Conservation (phyloP, 2,797 vertebrate species). For the Chaetodon trifasciatus region DNA sequence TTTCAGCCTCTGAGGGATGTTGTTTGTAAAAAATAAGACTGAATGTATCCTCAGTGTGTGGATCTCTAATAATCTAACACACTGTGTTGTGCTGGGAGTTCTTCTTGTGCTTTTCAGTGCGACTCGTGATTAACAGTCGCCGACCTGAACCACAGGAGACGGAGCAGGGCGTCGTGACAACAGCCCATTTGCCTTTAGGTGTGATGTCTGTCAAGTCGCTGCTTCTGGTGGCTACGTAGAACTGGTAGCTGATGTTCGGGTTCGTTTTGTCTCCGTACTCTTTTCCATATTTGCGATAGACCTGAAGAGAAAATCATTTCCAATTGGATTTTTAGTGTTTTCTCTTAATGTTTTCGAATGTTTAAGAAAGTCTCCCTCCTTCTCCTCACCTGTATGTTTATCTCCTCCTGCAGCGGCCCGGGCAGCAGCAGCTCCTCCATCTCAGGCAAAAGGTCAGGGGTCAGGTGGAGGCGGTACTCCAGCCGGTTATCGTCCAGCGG, state of each 20-base stretch:
- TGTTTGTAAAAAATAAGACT: not conserved
- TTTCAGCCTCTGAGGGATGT: not conserved
- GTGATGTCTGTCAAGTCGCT: constrained; percentile 47
- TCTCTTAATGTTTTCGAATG: not conserved
- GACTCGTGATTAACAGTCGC: constrained; percentile 19
- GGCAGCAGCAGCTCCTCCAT: constrained; percentile 88
- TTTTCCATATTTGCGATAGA: constrained; percentile 92
- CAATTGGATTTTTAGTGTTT: too few species aligned
- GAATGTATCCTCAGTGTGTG: constrained; percentile 7
- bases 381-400: constrained; percentile 90
- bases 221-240: constrained; percentile 77
- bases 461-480: constrained; percentile 89
- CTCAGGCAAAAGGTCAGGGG: constrained; percentile 87
- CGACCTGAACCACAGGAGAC: constrained; percentile 94
- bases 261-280: constrained; percentile 91
- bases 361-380: not conserved
- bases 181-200: constrained; percentile 81
- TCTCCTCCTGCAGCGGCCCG: constrained; percentile 86
- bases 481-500: constrained; percentile 89
- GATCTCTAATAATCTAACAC: not conserved
- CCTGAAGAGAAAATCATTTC: constrained; percentile 77
- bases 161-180: constrained; percentile 86
- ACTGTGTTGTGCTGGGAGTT: not conserved
- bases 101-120: constrained; percentile 3
- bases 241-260: constrained; percentile 92